Percentiles rank a stretch among this genome's conserved stretches.
Evolutionary conservation across 2,113 vertebrate genomes (phyloP).

Genomic region (Burhinus bistriatus): DNA sequence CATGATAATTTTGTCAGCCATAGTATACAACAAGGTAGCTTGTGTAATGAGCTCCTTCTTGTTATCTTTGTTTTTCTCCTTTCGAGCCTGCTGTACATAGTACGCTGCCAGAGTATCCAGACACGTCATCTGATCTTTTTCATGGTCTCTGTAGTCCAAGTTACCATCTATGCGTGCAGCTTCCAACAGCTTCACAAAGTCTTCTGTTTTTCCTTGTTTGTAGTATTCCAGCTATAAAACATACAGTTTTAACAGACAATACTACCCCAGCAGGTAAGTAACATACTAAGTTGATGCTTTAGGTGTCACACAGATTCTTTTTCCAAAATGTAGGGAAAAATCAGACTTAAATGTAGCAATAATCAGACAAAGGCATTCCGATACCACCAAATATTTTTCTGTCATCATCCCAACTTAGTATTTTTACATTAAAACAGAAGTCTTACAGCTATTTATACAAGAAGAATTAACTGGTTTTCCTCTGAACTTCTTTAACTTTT

Average conservation of each 20-base stretch:
- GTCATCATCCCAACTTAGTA: background rate
- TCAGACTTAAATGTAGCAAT: too few species aligned
- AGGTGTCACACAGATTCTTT: background rate
- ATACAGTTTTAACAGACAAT: background rate
- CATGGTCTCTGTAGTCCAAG: slow-evolving; percentile 97
- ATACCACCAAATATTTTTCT: too few species aligned
- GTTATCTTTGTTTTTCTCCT: slow-evolving; percentile 98
- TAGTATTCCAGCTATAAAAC: slow-evolving; percentile 92
- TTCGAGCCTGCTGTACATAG: slow-evolving; percentile 97
- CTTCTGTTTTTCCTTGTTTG: slow-evolving; percentile 98
- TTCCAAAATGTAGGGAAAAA: too few species aligned
- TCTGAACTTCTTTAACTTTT: background rate
- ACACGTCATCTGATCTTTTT: slow-evolving; percentile 99
- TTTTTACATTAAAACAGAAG: background rate
- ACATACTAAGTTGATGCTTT: background rate
- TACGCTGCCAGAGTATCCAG: slow-evolving; percentile 96
- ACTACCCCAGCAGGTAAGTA: background rate
- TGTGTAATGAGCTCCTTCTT: slow-evolving; percentile 99
- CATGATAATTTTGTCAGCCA: slow-evolving; percentile 99
- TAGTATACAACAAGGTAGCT: slow-evolving; percentile 95
- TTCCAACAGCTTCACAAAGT: slow-evolving; percentile 97
- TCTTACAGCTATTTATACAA: background rate
- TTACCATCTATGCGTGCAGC: slow-evolving; percentile 98
- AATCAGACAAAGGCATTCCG: too few species aligned
- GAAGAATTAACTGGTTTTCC: background rate